A percentile compares a stretch with the other conserved stretches of the same genome.
Evolutionary conservation across 2,797 vertebrate genomes (phyloP).

Genomic region (Oceanodroma leucorhoa): DNA sequence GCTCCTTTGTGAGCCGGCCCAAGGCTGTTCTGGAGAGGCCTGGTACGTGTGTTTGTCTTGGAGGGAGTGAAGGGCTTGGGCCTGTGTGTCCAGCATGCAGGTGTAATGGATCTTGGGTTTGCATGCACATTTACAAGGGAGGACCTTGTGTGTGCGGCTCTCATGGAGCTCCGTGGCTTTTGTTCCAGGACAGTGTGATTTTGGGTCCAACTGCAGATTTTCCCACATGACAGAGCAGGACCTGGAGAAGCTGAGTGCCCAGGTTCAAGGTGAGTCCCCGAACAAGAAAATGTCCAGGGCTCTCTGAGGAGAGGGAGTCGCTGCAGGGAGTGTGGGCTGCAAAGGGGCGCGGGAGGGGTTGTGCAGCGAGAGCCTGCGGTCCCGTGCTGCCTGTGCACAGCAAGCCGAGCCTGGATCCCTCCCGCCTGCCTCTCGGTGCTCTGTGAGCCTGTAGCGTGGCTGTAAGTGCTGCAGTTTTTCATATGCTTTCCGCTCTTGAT

Average conservation of each 20-base stretch:
- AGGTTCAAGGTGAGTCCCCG: conserved; percentile 82
- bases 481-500: neutral
- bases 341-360: rapidly evolving
- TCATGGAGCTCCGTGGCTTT: neutral
- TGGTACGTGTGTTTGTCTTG: neutral
- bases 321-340: neutral
- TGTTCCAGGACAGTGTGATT: conserved; percentile 88
- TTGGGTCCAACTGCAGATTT: conserved; percentile 91
- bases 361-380: neutral
- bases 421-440: neutral
- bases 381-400: rapidly evolving
- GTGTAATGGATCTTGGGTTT: neutral
- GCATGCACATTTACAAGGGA: neutral
- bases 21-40: neutral
- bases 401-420: neutral
- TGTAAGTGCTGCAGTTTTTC: neutral
- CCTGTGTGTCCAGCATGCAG: rapidly evolving
- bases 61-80: neutral
- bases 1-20: neutral
- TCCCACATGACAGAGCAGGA: conserved; percentile 93
- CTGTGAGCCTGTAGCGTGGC: neutral
- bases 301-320: neutral
- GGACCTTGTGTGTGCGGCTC: rapidly evolving
- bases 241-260: conserved; percentile 80
- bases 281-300: rapidly evolving